phyloP scores from a whole-genome alignment of 2,888 invertebrate species.

The Polymixis lichenea region DNA sequence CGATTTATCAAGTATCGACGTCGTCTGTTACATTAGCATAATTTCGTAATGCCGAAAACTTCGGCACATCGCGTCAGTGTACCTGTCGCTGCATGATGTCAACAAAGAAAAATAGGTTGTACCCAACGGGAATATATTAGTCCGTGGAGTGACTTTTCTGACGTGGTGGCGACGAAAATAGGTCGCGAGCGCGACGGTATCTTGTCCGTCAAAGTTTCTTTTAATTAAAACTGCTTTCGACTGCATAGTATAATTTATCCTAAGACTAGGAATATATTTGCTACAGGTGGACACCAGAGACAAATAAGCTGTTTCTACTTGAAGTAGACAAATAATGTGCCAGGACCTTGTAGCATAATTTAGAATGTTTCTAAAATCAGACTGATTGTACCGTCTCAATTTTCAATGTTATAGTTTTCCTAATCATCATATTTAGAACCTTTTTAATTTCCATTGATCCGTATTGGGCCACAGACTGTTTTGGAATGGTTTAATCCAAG shows the following conservation, averaged over 20 bases:
- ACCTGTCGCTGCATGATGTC: constrained; percentile 9
- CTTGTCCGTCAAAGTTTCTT: neutral
- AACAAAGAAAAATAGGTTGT: constrained; percentile 28
- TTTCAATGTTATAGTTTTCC: neutral
- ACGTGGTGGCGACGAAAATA: constrained; percentile 10
- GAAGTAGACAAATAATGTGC: neutral
- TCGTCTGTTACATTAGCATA: constrained; percentile 1
- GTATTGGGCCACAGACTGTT: neutral
- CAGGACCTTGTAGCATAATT: neutral
- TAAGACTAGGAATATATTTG: neutral
- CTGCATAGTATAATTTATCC: neutral
- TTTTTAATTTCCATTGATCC: neutral
- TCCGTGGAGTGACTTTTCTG: constrained; percentile 12
- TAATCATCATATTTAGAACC: neutral
- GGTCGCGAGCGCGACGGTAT: neutral
- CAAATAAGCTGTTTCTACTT: neutral
- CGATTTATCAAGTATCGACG: neutral
- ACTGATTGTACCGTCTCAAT: neutral
- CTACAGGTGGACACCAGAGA: neutral
- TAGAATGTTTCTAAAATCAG: neutral
- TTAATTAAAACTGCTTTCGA: neutral
- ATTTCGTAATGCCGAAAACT: constrained; percentile 1
- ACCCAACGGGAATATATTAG: constrained; percentile 17
- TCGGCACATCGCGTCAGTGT: neutral
- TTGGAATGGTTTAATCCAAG: neutral